Percentiles rank a stretch among this genome's conserved stretches.
phyloP scores from a whole-genome alignment of 2,113 vertebrate species.

The Indri indri region DNA sequence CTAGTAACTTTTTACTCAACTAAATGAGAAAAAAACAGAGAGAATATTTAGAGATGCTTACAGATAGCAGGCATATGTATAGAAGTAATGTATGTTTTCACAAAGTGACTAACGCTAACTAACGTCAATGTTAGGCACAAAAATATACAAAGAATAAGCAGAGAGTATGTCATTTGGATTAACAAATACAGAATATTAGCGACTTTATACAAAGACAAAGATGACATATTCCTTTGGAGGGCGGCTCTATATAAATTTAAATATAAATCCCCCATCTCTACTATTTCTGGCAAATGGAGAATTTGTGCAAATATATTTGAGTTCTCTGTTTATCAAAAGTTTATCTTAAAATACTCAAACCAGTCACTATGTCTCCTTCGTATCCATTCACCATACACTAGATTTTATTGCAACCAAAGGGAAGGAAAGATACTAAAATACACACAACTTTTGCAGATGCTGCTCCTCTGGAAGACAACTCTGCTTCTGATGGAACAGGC shows the following conservation, averaged over 20 bases:
- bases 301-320: conserved; percentile 1
- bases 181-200: conserved; percentile 38
- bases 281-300: conserved; percentile 37
- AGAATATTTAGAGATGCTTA: conserved; percentile 15
- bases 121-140: conserved; percentile 19
- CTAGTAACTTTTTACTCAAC: conserved; percentile 18
- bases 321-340: conserved; percentile 11
- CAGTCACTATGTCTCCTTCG: background rate
- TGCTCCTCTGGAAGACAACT: background rate
- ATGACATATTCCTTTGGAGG: background rate
- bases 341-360: conserved; percentile 6
- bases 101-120: conserved; percentile 12
- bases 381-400: background rate
- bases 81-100: conserved; percentile 26
- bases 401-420: background rate
- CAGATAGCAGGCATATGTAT: background rate
- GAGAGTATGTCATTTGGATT: background rate
- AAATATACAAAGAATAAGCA: conserved; percentile 13
- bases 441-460: background rate
- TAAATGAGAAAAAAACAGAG: conserved; percentile 35
- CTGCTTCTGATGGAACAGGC: background rate
- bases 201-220: conserved; percentile 15
- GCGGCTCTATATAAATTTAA: background rate
- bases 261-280: background rate
- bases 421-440: background rate